A percentile compares a stretch with the other conserved stretches of the same genome.
Evolutionary conservation across 2,113 vertebrate species (phyloP).

Genomic region (Myotis davidii): DNA sequence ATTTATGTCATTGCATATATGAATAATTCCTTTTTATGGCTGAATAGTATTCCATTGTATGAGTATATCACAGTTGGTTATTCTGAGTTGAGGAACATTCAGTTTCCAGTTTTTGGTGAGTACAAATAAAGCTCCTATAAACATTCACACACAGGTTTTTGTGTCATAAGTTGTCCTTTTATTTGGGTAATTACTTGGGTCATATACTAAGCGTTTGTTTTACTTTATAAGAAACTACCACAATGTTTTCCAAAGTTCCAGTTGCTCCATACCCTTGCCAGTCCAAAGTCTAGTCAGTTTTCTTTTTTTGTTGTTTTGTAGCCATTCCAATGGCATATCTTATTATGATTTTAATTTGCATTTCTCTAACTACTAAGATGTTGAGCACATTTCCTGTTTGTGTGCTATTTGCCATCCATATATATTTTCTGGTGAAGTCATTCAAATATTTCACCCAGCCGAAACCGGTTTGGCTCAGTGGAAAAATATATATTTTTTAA

Average conservation of each 20-base stretch:
- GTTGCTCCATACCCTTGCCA: not conserved
- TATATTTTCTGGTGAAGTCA: not conserved
- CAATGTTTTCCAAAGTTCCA: not conserved
- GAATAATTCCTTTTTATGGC: not conserved
- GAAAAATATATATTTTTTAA: too few species aligned
- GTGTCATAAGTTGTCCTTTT: not conserved
- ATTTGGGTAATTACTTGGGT: not conserved
- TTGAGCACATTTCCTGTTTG: not conserved
- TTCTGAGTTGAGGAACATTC: not conserved
- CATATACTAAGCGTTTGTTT: not conserved
- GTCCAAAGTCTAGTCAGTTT: not conserved
- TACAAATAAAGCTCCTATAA: not conserved
- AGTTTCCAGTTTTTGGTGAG: constrained; percentile 27
- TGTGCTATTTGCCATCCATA: not conserved
- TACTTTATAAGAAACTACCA: not conserved
- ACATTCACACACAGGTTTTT: not conserved
- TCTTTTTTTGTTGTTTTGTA: not conserved
- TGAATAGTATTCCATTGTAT: not conserved
- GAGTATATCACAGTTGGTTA: not conserved
- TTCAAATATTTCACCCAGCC: not conserved
- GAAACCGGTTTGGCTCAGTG: too few species aligned
- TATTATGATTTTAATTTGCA: not conserved
- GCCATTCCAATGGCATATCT: not conserved
- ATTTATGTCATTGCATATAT: not conserved
- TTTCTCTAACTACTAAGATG: not conserved